Evolutionary conservation across 2,113 vertebrate species (phyloP), one percentile per base, ranked within the genome.

Genomic region (Catharus bicknelli): DNA sequence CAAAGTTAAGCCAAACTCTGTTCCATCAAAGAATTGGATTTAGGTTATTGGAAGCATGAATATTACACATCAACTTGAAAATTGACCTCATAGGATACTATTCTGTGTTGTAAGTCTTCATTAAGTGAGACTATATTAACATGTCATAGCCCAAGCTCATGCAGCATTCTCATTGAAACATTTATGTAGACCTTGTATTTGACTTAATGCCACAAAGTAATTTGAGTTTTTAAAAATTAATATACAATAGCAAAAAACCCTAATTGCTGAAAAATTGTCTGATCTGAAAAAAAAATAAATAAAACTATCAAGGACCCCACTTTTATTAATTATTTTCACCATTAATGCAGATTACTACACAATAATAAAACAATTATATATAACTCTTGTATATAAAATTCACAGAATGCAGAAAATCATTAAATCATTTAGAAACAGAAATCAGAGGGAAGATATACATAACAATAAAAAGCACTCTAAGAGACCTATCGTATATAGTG

Each of bases 401-500:
- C 26, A 66, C 38, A 82, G 48, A 66, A 73, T 64, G 25, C 11
- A 57, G 42, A 81, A 13, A 73, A 73, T 50, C 17, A 21, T 25
- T 6, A 38, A 82, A 50, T 48, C 20, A 32, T 63, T n/a, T 79
- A n/a, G 15, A 32, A 83, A 32, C 8, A 48, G 8, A 59, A 83
- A 78, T 50, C 3, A 17, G 10, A 45, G 7, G 4, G 7, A 69
- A 88, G 8, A 14, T 30, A 47, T 25, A 34, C 1, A 7, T 29
- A 85, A n/a, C 13, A 74, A 42, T n/a, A 34, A 43, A 84, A 61
- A 45, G 3, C 10, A 36, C 9, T 45, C 8, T 72, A 38, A 64
- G n/a, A 25, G 11, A 40, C 5, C 3, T 57, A 42, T 30, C 0
- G 0, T 25, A 50, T 42, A 36, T 1, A 81, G 6, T 6, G 8